Base-by-base conservation (phyloP, 2,888 invertebrate species). In the Brachyopa scutellaris region DNA sequence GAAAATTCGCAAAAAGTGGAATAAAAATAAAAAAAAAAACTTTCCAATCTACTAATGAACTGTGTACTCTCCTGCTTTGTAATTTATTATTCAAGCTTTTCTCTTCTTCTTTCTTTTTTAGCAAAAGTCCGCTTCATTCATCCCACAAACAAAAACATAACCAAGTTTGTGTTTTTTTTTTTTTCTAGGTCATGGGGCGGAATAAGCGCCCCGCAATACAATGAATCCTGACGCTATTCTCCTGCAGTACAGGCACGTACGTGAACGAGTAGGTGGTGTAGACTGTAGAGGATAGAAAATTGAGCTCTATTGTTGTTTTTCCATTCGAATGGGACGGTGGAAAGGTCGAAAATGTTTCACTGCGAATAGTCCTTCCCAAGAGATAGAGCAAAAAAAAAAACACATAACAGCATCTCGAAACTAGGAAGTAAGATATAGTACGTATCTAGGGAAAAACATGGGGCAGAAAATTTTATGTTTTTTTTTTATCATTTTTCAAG, bases 21-120 rank as follows among this genome's bases (percentile, higher is more conserved):
- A 51, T 26, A 21, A 19, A 55, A 42, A 67, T 29, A 31, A 38
- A 19, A 29, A 21, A 40, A 61, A 62, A 61, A 61, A 15, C 42
- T 67, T 51, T 67, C 42, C 67, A 67, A 67, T 67, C 42, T 51
- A 53, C 74, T 76, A 67, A 76, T 76, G 67, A 76, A 76, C 74
- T 57, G 33, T 67, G 33, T 51, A 33, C 42, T 67, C 74, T 67
- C n/a, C n/a, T 64, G 74, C 67, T 51, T 76, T 67, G 67, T 45
- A 47, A 62, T 70, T 77, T 70, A 70, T 70, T 38, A 77, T 77
- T 70, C 55, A 70, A 69, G 38, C 36, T 47, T 23, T 55, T 76
- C n/a, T n/a, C n/a, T n/a, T n/a, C n/a, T n/a, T n/a, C n/a, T 61
- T 53, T 69, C 11, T 11, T 2, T 23, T n/a, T n/a, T n/a, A n/a